Conservation (phyloP, 1,140 invertebrate genomes). For the Eufriesea mexicana region DNA sequence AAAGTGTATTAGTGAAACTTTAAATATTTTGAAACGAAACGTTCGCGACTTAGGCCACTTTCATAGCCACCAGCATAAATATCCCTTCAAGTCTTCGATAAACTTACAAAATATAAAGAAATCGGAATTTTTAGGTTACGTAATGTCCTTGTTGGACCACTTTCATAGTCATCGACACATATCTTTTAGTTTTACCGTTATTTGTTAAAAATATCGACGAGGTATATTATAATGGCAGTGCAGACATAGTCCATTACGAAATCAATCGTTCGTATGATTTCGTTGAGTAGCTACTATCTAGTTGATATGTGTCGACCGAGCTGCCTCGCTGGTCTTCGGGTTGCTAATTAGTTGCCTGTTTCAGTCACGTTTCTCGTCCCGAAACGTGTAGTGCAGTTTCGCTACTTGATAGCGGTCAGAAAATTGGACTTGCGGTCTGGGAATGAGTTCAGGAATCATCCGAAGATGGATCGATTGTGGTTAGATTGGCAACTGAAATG, state of each 20-base stretch:
- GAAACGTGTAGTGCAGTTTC: neutral
- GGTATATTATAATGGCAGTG: neutral
- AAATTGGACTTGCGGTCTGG: neutral
- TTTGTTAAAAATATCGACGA: too few relatives aligned
- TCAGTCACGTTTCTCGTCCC: conserved; percentile 23
- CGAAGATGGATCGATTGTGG: neutral
- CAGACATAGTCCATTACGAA: neutral
- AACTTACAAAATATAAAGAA: too few relatives aligned
- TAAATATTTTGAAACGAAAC: too few relatives aligned
- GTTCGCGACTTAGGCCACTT: too few relatives aligned
- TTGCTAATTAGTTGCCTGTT: conserved; percentile 34
- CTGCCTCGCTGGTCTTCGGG: neutral
- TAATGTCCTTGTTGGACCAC: too few relatives aligned
- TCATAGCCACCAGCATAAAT: too few relatives aligned
- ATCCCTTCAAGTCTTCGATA: too few relatives aligned
- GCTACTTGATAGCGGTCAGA: neutral
- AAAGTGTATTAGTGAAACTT: too few relatives aligned
- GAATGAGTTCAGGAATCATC: neutral
- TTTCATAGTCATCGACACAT: too few relatives aligned
- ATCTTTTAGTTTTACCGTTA: too few relatives aligned
- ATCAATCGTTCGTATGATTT: neutral
- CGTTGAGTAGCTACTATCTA: neutral
- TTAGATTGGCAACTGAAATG: neutral
- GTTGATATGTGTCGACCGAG: neutral
- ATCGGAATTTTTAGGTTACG: too few relatives aligned